Evolutionary conservation across 2,113 vertebrate genomes (phyloP), one percentile per base, ranked within the genome.

Genomic region (Phodopus roborovskii): DNA sequence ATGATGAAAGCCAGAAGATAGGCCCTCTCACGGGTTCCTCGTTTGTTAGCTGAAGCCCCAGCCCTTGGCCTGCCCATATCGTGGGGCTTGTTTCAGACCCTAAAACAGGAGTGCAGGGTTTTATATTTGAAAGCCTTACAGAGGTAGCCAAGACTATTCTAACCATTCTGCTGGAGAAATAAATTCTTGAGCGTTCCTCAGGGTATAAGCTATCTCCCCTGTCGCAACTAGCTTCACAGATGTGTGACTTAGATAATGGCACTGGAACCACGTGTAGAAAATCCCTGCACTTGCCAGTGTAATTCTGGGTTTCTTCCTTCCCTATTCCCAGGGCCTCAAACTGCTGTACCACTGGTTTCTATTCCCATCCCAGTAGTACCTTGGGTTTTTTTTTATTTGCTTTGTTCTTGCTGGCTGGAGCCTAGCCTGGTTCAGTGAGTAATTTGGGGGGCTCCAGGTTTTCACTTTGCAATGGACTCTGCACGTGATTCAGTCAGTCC

Each of bases 171-270:
- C 48, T 22, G 4, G 24, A n/a, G 10, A 78, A 16, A 28, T 36
- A 2, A 81, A 62, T 50, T 4, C 20, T 24, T 45, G 30, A 20
- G 48, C 86, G n/a, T 15, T 36, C 77, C 45, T 30, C 19, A 19
- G 24, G 33, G 13, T 30, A 0, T 28, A 24, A 39, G 13, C 78
- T 58, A 4, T 53, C 81, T 56, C 36, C 60, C 70, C 15, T 3
- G 2, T 22, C 20, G 39, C 1, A 16, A n/a, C 33, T 28, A 45
- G 71, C 73, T 75, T 90, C 42, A 6, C 0, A 11, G 56, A 6
- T 4, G 1, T 2, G 2, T 3, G 5, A 66, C 19, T 62, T 2
- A 0, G 0, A 39, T 3, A 17, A 16, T 0, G 16, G 4, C 7
- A 56, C 6, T 0, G 17, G 6, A 26, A 17, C 68, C 53, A 6